Base-by-base conservation (phyloP, 2,888 invertebrate species). In the Endotricha flammealis region DNA sequence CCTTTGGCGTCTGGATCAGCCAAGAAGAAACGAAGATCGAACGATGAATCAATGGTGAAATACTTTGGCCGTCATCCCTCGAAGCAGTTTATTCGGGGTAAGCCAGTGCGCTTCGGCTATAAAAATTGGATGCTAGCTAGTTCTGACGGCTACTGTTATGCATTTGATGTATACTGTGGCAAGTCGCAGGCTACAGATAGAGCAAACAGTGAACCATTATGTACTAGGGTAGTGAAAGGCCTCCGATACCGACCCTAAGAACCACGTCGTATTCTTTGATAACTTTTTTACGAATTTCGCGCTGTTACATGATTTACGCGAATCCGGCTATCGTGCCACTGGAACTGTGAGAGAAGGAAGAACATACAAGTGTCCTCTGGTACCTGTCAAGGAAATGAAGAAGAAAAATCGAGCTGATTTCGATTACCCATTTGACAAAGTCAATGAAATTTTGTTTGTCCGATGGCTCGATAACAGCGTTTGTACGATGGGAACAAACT, bases 61-160 rank as follows among this genome's bases (percentile, higher is more conserved):
- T 55, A 50, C 32, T 57, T 35, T 38, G 52, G 53, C 0, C 51
- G 47, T 23, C 47, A 57, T 39, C 32, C 42, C 2, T 20, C 48
- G 2, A 56, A 61, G 38, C 52, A 56, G 40, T 57, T 50, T 29
- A 60, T 58, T 24, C 36, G 41, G 16, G 48, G 52, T 4, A 60
- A 59, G 37, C 55, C 57, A 29, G 44, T 64, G 8, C 35, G 55
- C 4, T 57, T 59, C 45, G 55, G 54, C 9, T 60, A 49, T 36
- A 58, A 58, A 39, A 47, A 57, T 24, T 60, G 53, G 57, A 41
- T 51, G 40, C 36, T 49, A 17, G 46, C 50, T 10, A 53, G 52
- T 40, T 45, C 53, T 9, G 23, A 12, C 4, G 31, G 23, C 7
- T 31, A 31, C n/a, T 23, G 22, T 23, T 23, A 31, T 2, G 20